Base-by-base conservation (phyloP, 1,140 invertebrate species). In the Macrobrachium rosenbergii region DNA sequence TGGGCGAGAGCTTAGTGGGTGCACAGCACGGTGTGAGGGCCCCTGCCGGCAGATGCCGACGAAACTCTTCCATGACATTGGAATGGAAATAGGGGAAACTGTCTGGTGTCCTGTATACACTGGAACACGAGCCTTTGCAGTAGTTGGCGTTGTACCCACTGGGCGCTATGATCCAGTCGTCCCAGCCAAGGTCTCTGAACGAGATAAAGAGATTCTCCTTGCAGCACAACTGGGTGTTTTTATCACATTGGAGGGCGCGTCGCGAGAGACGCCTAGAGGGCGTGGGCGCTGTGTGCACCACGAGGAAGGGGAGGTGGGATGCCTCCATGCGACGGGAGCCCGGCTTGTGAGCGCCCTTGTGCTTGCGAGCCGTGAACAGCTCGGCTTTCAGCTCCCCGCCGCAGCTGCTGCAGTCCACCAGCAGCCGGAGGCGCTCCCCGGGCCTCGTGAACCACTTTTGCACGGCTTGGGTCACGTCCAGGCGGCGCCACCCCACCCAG, bases 81-180 rank as follows among this genome's bases (percentile, higher is more conserved):
- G 96, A 96, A 92, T 97, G 96, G 92, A 96, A 97, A 91, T 95
- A 97, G 91, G 95, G 94, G 93, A 96, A 97, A 62, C 96, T 95
- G 92, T 97, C 96, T 23, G 96, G 96, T 28, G 96, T 96, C 78
- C 96, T 94, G 87, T 88, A 90, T 11, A 90, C 76, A 90, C 89
- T 90, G 72, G 93, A 93, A 92, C 97, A 98, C 90, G 97, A 96
- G 73, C 97, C 97, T 90, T 95, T 94, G 92, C 97, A 98, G 92
- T 98, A 98, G 92, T 98, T 98, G n/a, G 97, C 97, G 92, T 96
- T 96, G 92, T 98, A 98, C 69, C 94, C 94, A 80, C 91, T 91
- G 8, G 97, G 97, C 62, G 96, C 96, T 88, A 98, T 97, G 90
- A 99, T 97, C 96, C 97, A 98, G 93, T 98, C 97, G 91, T 98